A percentile compares a stretch with the other conserved stretches of the same genome.
These are phyloP conservation scores for Zaprionus bogoriensis DNA, from an alignment of 2,888 invertebrate species.

Conservation along the genomic window DNA sequence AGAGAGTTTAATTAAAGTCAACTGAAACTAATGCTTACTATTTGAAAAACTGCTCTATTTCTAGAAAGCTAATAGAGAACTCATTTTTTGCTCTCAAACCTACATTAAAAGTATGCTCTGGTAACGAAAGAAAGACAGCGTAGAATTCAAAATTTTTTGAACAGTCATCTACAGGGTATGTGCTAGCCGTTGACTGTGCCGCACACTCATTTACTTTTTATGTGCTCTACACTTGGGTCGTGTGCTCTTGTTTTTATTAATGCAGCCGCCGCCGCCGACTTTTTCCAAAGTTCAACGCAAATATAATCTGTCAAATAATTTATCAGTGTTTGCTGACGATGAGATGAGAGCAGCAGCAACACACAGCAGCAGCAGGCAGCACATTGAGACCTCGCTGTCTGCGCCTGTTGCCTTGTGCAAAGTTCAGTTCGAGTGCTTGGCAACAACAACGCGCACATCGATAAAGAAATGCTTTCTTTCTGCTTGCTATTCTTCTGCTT, in stretches of 20 bases:
- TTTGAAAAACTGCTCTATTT: too few relatives aligned
- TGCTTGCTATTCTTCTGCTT: conserved; percentile 5
- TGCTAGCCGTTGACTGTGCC: neutral
- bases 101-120: too few relatives aligned
- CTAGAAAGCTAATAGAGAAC: too few relatives aligned
- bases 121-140: too few relatives aligned
- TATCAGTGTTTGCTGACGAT: conserved; percentile 72
- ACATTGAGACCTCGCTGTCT: conserved; percentile 58
- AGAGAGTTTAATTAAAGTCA: too few relatives aligned
- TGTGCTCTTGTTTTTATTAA: conserved; percentile 55
- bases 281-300: conserved; percentile 74
- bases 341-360: conserved; percentile 40
- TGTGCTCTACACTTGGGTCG: conserved; percentile 32
- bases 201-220: conserved; percentile 1
- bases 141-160: neutral
- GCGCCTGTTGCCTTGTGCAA: conserved; percentile 48
- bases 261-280: conserved; percentile 45
- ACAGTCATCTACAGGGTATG: conserved; percentile 13
- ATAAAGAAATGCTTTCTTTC: conserved; percentile 58
- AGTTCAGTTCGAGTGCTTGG: conserved; percentile 49
- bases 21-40: too few relatives aligned
- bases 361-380: conserved; percentile 10
- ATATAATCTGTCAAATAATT: conserved; percentile 78
- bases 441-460: conserved; percentile 39
- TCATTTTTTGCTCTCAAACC: too few relatives aligned